phyloP scores from a whole-genome alignment of 2,888 invertebrate species.

The Dorcus hopei region DNA sequence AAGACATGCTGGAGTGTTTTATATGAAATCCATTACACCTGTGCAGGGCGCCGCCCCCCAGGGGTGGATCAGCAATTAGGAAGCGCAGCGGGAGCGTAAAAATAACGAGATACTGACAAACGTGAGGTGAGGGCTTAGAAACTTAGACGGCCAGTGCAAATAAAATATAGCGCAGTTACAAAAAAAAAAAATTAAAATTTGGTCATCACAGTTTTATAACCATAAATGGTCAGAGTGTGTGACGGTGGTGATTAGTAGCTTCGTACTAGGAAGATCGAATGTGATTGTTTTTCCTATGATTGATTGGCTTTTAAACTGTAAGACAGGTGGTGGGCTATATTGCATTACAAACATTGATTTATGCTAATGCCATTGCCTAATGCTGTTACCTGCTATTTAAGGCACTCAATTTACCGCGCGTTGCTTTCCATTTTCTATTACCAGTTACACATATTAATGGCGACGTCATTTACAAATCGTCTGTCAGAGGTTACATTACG shows the following conservation, averaged over 20 bases:
- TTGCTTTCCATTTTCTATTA: conserved; percentile 7
- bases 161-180: too few relatives aligned
- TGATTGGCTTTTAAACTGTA: conserved; percentile 35
- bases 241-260: conserved; percentile 2
- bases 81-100: conserved; percentile 4
- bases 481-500: too few relatives aligned
- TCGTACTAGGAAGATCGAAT: background rate
- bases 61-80: conserved; percentile 6
- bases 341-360: conserved; percentile 36
- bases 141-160: background rate
- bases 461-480: background rate
- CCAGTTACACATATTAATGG: conserved; percentile 10
- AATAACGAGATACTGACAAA: background rate
- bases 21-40: conserved; percentile 41
- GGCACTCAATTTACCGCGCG: conserved; percentile 11
- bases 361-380: conserved; percentile 29
- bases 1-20: conserved; percentile 31
- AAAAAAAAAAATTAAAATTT: too few relatives aligned
- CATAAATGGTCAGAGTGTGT: background rate
- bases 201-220: too few relatives aligned
- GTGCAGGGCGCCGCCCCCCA: conserved; percentile 31
- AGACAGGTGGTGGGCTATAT: conserved; percentile 33
- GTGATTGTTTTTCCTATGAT: conserved; percentile 23
- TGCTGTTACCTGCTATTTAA: conserved; percentile 13
- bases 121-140: background rate